Evolutionary conservation across 2,113 vertebrate species (phyloP), one percentile per base, ranked within the genome.

Genomic region (Malurus alboscapulatus): DNA sequence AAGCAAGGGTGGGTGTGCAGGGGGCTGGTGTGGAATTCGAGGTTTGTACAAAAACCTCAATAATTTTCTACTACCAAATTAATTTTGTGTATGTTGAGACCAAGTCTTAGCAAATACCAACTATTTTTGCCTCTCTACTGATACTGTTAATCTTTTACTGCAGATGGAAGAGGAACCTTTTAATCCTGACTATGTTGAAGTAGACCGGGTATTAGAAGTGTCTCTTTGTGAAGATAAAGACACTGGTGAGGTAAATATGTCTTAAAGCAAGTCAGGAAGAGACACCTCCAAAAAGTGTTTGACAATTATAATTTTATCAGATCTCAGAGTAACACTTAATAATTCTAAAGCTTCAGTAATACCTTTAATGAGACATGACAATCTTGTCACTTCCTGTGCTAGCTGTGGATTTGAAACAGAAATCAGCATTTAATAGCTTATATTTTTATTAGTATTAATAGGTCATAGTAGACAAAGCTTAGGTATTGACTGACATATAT

Each of bases 181-280:
- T 97, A 99, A 99, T 97, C 99, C 99, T 48, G 99, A 99, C 97
- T 99, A 99, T 54, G 98, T 99, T 90, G 99, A 99, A 97, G 99
- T 99, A 94, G 99, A 99, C 95, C 96, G 99, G 96, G 99, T 99
- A 29, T 98, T 99, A 88, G 99, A 99, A 97, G 99, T 99, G 71
- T 99, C 99, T 22, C 99, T 99, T 97, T 99, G 99, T 98, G 98
- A 99, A 97, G 99, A 99, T 97, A 99, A 99, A 94, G 99, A 99
- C 97, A 99, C 98, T 76, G 98, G 99, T 83, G 99, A 99, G 98
- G 99, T 99, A 98, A 96, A 82, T 95, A 81, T 30, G 63, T 71
- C 22, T 58, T 80, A 67, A 50, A 94, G 22, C 58, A 90, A 55
- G 29, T 55, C 38, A 81, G 18, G 65, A 84, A 58, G 65, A 17